Conservation (phyloP, 2,888 invertebrate genomes). For the Epinotia brunnichana region DNA sequence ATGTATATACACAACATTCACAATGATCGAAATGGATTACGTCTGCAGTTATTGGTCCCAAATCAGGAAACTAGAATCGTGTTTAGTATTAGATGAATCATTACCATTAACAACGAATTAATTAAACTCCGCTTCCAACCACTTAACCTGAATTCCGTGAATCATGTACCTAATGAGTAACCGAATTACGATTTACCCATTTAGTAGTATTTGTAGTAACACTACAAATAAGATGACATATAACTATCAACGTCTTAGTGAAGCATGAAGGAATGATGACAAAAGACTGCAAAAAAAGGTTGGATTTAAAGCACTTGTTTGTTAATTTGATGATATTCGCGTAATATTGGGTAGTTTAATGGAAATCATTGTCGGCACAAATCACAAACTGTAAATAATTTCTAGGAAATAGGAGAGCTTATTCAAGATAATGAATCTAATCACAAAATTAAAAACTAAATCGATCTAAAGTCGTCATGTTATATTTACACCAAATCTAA, state of each 20-base stretch:
- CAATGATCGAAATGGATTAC: neutral
- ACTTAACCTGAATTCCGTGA: conserved; percentile 8
- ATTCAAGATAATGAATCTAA: neutral
- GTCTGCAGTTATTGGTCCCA: conserved; percentile 9
- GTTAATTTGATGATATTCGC: neutral
- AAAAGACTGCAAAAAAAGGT: neutral
- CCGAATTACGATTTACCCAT: neutral
- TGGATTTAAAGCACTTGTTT: neutral
- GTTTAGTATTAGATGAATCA: conserved; percentile 19
- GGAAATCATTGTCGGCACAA: neutral
- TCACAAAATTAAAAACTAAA: neutral
- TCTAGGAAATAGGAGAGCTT: neutral
- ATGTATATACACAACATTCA: neutral
- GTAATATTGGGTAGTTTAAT: neutral
- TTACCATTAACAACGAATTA: neutral
- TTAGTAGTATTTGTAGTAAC: neutral
- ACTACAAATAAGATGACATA: neutral
- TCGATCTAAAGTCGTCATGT: neutral
- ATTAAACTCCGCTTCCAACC: neutral
- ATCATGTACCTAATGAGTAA: neutral
- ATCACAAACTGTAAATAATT: neutral
- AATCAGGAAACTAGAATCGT: conserved; percentile 10
- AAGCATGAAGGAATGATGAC: neutral
- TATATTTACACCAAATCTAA: neutral
- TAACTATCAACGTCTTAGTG: neutral